phyloP scores from a whole-genome alignment of 2,113 vertebrate species.

The Gambusia affinis region DNA sequence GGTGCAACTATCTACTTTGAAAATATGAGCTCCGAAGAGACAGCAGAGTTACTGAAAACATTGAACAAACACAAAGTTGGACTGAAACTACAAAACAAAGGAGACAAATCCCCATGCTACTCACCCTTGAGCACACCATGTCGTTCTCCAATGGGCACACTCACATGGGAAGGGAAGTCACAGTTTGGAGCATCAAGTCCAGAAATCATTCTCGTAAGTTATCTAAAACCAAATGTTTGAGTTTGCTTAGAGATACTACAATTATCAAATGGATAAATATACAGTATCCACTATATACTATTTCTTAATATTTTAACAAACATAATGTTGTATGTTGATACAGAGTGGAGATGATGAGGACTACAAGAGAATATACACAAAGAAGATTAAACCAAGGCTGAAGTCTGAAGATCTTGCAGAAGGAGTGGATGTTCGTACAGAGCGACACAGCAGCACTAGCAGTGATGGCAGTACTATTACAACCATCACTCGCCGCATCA shows the following conservation, averaged over 20 bases:
- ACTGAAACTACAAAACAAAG: constrained; percentile 90
- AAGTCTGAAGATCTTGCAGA: constrained; percentile 87
- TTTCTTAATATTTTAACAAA: neutral
- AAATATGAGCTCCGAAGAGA: constrained; percentile 91
- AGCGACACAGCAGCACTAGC: constrained; percentile 90
- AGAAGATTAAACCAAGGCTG: constrained; percentile 94
- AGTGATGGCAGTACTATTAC: constrained; percentile 85
- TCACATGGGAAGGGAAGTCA: constrained; percentile 78
- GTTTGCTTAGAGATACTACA: constrained; percentile 15
- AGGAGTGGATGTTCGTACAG: constrained; percentile 82
- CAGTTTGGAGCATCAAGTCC: constrained; percentile 79
- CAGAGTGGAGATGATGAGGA: constrained; percentile 95
- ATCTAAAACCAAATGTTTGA: neutral
- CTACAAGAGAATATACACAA: constrained; percentile 91
- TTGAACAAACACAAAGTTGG: constrained; percentile 91
- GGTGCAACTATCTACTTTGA: constrained; percentile 96
- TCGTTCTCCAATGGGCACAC: constrained; percentile 81
- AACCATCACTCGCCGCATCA: constrained; percentile 90
- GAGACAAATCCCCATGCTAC: constrained; percentile 84
- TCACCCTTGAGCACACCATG: constrained; percentile 84
- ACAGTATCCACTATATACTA: neutral
- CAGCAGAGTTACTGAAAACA: constrained; percentile 86
- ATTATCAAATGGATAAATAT: neutral
- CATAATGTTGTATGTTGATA: neutral
- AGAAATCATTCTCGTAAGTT: constrained; percentile 89